Conservation (phyloP, 2,888 invertebrate genomes). For the Thera britannica region DNA sequence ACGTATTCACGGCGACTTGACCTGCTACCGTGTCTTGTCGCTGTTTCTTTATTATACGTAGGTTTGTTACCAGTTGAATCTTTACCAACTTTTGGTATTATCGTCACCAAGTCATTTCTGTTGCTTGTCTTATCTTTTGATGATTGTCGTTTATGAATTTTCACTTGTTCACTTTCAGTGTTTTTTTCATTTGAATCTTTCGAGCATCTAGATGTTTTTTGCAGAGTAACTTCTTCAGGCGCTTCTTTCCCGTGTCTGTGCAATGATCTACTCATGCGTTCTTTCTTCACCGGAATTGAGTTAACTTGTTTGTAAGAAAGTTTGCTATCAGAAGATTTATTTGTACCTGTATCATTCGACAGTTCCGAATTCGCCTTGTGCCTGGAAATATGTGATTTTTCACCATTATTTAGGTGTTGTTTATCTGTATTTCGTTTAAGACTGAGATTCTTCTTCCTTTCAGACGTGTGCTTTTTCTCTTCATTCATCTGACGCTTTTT, state of each 20-base stretch:
- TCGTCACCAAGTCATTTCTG: constrained; percentile 42
- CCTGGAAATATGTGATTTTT: constrained; percentile 19
- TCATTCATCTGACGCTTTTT: constrained; percentile 18
- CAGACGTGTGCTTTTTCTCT: constrained; percentile 18
- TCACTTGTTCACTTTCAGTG: constrained; percentile 25
- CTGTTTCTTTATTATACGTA: constrained; percentile 44
- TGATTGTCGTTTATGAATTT: constrained; percentile 41
- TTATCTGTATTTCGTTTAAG: constrained; percentile 14
- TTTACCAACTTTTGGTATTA: constrained; percentile 43
- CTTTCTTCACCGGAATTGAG: constrained; percentile 36
- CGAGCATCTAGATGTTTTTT: constrained; percentile 23
- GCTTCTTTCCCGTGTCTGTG: constrained; percentile 42
- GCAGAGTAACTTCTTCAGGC: constrained; percentile 28
- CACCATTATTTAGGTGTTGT: constrained; percentile 15
- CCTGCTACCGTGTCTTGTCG: constrained; percentile 46
- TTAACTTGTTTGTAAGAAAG: constrained; percentile 27
- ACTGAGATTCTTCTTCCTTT: constrained; percentile 28
- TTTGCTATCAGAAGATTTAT: constrained; percentile 31
- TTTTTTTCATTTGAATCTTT: constrained; percentile 35
- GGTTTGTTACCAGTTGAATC: constrained; percentile 44
- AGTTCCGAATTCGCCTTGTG: constrained; percentile 18
- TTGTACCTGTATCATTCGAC: constrained; percentile 35
- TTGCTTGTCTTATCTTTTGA: constrained; percentile 45
- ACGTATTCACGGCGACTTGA: constrained; percentile 71
- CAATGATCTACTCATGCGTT: constrained; percentile 45